Base-by-base conservation (phyloP, 2,797 vertebrate species). In the Hemibagrus guttatus region DNA sequence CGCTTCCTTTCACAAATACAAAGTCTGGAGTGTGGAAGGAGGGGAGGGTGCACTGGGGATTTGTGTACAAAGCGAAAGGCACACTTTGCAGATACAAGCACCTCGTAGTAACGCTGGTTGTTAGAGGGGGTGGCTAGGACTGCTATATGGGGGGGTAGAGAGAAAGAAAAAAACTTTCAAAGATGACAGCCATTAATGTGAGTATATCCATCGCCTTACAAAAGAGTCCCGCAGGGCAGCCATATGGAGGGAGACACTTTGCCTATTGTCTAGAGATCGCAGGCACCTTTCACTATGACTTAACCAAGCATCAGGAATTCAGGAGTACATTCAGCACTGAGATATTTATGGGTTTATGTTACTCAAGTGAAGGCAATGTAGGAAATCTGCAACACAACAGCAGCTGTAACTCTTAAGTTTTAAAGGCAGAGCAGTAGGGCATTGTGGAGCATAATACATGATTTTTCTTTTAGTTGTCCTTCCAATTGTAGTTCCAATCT, bases 181-280 rank as follows among this genome's bases (percentile, higher is more conserved):
- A 94, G 93, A 94, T 94, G 92, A 93, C 91, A 90, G 88, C 84
- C 90, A 88, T 91, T 90, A 91, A 90, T 72, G 81, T 42, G 90
- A 94, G 91, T 88, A 92, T 92, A 93, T 94, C 94, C 93, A 91
- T 94, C 94, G 93, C 85, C 89, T 84, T 93, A 93, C 94, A 95
- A 94, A 88, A 83, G 92, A 87, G 89, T 85, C 92, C 90, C 88
- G 74, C 88, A 92, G 93, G 90, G 92, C 90, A 52, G 87, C 93
- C 95, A 95, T 95, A 95, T 95, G 95, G 94, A 90, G 83, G 56
- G 88, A 87, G 91, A 86, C 90, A 84, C 87, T 85, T 93, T 88
- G 87, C 91, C 92, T 93, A 92, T 86, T 94, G 90, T 90, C 82
- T 81, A 21, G 31, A 87, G 69, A 85, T 90, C 86, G 63, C 87